These are phyloP conservation scores for Pachypeltis micranthus DNA, from an alignment of 1,140 invertebrate species.

Conservation along the genomic window DNA sequence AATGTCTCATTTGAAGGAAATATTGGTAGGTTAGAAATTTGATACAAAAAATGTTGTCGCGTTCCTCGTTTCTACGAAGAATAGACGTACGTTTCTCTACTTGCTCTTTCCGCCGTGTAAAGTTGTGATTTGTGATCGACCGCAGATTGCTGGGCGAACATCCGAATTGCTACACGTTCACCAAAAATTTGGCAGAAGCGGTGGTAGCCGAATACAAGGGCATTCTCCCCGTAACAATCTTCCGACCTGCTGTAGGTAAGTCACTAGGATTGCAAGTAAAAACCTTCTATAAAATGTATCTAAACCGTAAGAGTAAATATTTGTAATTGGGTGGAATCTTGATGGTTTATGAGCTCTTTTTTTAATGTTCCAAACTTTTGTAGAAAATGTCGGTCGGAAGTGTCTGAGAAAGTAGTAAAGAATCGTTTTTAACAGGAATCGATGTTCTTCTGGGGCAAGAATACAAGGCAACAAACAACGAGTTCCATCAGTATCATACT, in stretches of 20 bases:
- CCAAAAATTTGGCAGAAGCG: constrained; percentile 41
- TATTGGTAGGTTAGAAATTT: neutral
- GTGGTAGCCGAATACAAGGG: constrained; percentile 34
- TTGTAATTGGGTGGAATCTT: neutral
- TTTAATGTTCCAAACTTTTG: neutral
- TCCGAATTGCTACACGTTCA: constrained; percentile 44
- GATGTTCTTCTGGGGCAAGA: too few relatives aligned
- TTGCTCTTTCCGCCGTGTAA: neutral
- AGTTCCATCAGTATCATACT: too few relatives aligned
- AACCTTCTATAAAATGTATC: neutral
- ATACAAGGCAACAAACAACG: too few relatives aligned
- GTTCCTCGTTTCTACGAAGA: neutral
- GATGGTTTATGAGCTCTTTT: constrained; percentile 6
- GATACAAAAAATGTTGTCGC: neutral
- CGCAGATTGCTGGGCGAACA: constrained; percentile 35
- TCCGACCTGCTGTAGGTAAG: constrained; percentile 58
- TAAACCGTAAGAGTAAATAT: neutral
- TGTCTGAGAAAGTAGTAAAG: neutral
- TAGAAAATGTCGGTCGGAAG: neutral
- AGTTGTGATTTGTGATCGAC: neutral
- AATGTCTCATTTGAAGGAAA: neutral
- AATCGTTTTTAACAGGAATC: neutral
- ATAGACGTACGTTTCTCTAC: neutral
- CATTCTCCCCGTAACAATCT: constrained; percentile 44
- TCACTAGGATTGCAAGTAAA: neutral